Base-by-base conservation (phyloP, 2,797 vertebrate species). In the Nothura maculosa region DNA sequence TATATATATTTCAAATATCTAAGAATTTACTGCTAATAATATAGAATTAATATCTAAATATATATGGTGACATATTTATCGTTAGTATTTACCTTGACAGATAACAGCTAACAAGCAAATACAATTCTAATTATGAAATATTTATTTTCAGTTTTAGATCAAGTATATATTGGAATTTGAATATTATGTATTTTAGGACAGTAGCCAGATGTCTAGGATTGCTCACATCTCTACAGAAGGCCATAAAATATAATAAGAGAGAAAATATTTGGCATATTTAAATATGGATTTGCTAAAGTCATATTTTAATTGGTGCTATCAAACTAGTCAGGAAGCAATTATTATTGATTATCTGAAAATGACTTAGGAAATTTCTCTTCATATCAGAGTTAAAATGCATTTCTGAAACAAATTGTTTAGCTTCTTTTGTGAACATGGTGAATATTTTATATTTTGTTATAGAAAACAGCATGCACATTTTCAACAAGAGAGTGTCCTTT, bases 261-360 rank as follows among this genome's bases (percentile, higher is more conserved):
- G 30, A 73, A 92, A 50, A 86, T 20, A 36, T 10, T n/a, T 12
- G 14, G 16, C 45, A 24, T 42, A 80, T 73, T 89, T 77, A 82
- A 42, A 85, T 1, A 2, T 34, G n/a, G n/a, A 58, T 83, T 86
- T 87, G 69, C 66, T 76, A 79, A 81, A 75, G 30, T 75, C 84
- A 60, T 52, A 88, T 22, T 14, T 80, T 86, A 92, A 92, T 67
- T 88, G 47, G 20, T 86, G 63, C 45, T 80, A 87, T 61, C 43
- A 73, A 10, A 77, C 58, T 13, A 69, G 70, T 91, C 60, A 92
- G 79, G 40, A 92, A 87, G 32, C 32, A 78, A 63, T 83, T 89
- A 81, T n/a, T 94, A 62, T 90, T 91, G 62, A 81, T 93, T 87
- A 87, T 40, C 50, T 87, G 55, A 92, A 92, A 94, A 94, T 52